phyloP scores from a whole-genome alignment of 2,888 invertebrate species.

The Marasmarcha lunaedactyla region DNA sequence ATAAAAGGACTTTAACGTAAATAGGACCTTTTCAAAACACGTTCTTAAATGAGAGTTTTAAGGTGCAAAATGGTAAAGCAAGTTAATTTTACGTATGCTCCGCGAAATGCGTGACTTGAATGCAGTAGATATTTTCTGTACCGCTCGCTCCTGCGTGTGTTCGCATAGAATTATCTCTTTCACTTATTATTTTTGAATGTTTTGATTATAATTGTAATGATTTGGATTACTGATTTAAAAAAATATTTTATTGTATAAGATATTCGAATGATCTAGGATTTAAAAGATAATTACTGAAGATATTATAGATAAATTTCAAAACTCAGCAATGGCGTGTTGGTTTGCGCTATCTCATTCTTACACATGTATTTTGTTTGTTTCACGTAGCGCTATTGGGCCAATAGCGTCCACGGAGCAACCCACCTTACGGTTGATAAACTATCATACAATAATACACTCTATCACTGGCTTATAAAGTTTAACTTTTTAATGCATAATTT shows the following conservation, averaged over 20 bases:
- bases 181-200: constrained; percentile 25
- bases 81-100: too few relatives aligned
- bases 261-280: too few relatives aligned
- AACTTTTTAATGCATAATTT: constrained; percentile 64
- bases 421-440: constrained; percentile 62
- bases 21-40: background rate
- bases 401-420: constrained; percentile 66
- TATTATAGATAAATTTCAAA: too few relatives aligned
- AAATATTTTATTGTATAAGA: too few relatives aligned
- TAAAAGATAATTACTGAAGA: too few relatives aligned
- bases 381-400: constrained; percentile 62
- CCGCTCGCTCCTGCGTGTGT: constrained; percentile 27
- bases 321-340: background rate
- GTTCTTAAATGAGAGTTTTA: too few relatives aligned
- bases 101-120: constrained; percentile 19
- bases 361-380: constrained; percentile 64
- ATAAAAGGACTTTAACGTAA: constrained; percentile 21
- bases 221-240: too few relatives aligned
- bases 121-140: constrained; percentile 40
- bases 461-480: constrained; percentile 61
- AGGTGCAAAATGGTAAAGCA: constrained; percentile 5
- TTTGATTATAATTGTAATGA: constrained; percentile 5
- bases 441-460: constrained; percentile 59
- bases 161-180: constrained; percentile 32
- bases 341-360: constrained; percentile 50